Base-by-base conservation (phyloP, 1,140 invertebrate species). In the Amyelois transitella region DNA sequence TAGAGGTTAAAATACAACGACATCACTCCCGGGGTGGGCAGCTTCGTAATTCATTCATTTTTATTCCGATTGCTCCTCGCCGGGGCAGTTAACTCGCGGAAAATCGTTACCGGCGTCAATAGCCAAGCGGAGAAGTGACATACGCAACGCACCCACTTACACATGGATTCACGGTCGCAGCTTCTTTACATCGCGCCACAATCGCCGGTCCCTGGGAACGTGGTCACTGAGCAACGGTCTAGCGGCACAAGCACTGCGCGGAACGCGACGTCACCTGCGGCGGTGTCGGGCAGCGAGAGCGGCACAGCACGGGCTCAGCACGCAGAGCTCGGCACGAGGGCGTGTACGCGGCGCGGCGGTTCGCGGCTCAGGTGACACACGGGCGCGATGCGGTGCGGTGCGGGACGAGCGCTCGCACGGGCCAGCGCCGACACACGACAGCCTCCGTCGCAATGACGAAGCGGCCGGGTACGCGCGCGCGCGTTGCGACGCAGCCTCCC, bases 381-480 rank as follows among this genome's bases (percentile, higher is more conserved):
- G 57, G 63, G 60, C 65, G 59, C 48, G 49, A 54, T 47, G 65
- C 66, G 68, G 55, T 59, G 65, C 70, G 69, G 63, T 67, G 69
- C 67, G 70, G 64, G 63, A 72, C 69, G 67, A 76, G 69, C 77
- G 75, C 74, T 80, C 70, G 72, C 73, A 73, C 78, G 75, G 80
- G 62, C 81, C 75, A 77, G 74, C 77, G 78, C 81, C 68, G 80
- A 86, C 75, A 83, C 74, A 79, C 79, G 76, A 84, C 78, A 84
- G 81, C 80, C 79, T 84, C 78, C 83, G 83, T 79, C 83, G 83
- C 83, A 85, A 85, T 85, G 83, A 76, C 83, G 83, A 83, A 85
- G 72, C 78, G 81, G 77, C 81, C 80, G 83, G 81, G 81, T 64
- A 81, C 81, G 83, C 83, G 83, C 80, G 80, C 80, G 81, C 84